Base-by-base conservation (phyloP, 1,140 invertebrate species). In the Halesus radiatus region DNA sequence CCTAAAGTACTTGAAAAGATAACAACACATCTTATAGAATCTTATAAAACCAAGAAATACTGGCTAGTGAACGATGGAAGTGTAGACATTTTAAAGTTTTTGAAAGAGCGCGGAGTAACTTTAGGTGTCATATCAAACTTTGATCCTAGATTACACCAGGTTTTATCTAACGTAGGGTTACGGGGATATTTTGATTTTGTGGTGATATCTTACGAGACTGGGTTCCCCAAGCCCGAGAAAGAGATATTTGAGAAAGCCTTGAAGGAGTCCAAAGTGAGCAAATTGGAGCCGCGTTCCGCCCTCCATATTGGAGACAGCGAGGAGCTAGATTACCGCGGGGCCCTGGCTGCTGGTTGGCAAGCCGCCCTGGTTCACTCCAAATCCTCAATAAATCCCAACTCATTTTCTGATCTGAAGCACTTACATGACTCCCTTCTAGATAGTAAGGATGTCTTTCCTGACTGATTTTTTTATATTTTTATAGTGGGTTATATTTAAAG, bases 121-220 rank as follows among this genome's bases (percentile, higher is more conserved):
- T 80, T 98, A 23, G 96, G 96, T 18, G 92, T 97, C 0, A 93
- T 98, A 82, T 96, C 96, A 15, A 98, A 98, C 88, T 97, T 95
- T 89, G 96, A 98, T 89, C 93, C 95, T 62, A 90, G 96, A 74
- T 87, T 98, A 0, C 88, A 93, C 68, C 87, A 88, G 3, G 91
- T 97, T 76, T 88, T 98, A 26, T 74, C 85, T 3, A 92, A 92
- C 80, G 88, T 93, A 13, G 91, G 91, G 26, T 86, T 98, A 5
- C 85, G 89, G 58, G 86, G 92, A 29, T 94, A 93, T 85, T 96
- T 98, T 89, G 90, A 94, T 82, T 98, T 97, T 89, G 88, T 97
- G 60, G 77, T 97, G 18, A 93, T 92, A 2, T 97, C 96, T 0
- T 95, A 96, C 84, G 90, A 92, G 52, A 89, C 91, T 62, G 92